Base-by-base conservation (phyloP, 1,140 invertebrate genomes). In the Campoletis sonorensis region DNA sequence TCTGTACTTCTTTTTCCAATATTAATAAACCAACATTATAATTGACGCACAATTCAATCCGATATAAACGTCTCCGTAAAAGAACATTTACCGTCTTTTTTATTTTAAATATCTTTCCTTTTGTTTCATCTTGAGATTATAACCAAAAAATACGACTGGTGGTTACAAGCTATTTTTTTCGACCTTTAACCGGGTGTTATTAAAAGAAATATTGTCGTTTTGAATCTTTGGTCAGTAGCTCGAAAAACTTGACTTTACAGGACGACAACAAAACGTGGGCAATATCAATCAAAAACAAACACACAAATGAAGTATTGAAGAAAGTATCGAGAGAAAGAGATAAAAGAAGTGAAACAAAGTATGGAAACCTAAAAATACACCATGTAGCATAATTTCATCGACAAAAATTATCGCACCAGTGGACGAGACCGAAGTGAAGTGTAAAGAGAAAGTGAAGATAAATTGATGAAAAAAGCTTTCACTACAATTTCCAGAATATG, bases 111-210 rank as follows among this genome's bases (percentile, higher is more conserved):
- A 18, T 73, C 54, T 80, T 76, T 85, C 26, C 84, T 84, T 81
- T 84, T 26, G 81, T 84, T 84, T 86, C 84, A 8, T 85, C 88
- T 90, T 89, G 90, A 92, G 91, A 92, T 91, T 91, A 90, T 89
- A 89, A 81, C 85, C 85, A 84, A 88, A 90, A 91, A 91, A 92
- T 92, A 92, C 90, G 89, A 91, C 88, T 92, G 89, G 90, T 90
- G 90, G 91, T 91, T 91, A 92, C 91, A 91, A 90, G 85, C 88
- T 88, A 86, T 89, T 89, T 89, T 89, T 88, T 86, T 81, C 82
- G n/a, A 37, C 68, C 81, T 81, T 61, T 51, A 83, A 30, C 3
- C 79, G 79, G 27, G n/a, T 72, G 49, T 79, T 73, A 45, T 80
- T 61, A 49, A 76, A 81, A 0, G n/a, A 30, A 83, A 64, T 5